These are phyloP conservation scores for Heliocidaris tuberculata DNA, from an alignment of 35 echinoderm and acorn worm genomes.

Conservation along the genomic window DNA sequence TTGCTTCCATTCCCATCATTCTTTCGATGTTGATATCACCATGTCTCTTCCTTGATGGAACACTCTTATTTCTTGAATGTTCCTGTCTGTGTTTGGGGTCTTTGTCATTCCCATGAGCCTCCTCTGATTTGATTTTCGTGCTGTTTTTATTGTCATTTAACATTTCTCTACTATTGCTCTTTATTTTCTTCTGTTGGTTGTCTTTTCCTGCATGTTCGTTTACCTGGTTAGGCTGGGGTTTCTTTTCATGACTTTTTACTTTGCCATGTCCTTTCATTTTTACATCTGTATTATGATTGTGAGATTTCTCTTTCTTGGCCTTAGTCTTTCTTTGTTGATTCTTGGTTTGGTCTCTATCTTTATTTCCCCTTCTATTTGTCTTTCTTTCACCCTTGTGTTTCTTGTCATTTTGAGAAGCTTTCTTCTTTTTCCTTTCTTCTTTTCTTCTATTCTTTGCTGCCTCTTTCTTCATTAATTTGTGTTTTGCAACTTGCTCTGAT, in stretches of 20 bases:
- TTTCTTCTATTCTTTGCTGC: neutral
- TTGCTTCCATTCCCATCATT: neutral
- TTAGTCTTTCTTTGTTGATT: neutral
- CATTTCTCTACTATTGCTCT: neutral
- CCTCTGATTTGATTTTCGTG: neutral
- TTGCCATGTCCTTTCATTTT: conserved; percentile 6
- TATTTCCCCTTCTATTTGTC: neutral
- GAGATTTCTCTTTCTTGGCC: neutral
- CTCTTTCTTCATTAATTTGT: neutral
- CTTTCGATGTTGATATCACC: neutral
- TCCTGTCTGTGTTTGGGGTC: neutral
- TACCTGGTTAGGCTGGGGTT: neutral
- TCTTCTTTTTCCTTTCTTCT: neutral
- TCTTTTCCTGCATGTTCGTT: neutral
- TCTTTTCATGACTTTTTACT: neutral
- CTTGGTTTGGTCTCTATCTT: conserved; percentile 11
- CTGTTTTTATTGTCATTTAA: neutral
- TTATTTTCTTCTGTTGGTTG: neutral
- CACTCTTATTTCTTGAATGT: neutral
- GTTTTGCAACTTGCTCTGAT: neutral
- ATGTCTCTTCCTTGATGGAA: neutral
- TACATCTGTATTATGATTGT: neutral
- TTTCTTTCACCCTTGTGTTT: neutral
- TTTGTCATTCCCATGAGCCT: neutral
- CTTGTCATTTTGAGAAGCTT: neutral